A percentile compares a stretch with the other conserved stretches of the same genome.
Conservation (phyloP, 2,888 invertebrate species). For the Lamproptera curius region DNA sequence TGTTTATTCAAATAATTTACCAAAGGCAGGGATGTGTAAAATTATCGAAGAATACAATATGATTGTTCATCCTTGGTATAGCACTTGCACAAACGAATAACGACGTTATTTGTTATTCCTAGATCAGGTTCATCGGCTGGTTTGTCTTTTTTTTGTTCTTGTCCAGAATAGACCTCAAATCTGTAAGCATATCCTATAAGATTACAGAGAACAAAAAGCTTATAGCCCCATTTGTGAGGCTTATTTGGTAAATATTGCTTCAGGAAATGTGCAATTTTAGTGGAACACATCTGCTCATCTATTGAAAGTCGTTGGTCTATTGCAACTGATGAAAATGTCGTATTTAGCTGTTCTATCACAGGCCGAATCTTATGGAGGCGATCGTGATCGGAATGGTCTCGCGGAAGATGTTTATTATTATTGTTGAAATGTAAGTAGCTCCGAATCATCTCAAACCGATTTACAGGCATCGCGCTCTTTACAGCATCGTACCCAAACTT, state of each 20-base stretch:
- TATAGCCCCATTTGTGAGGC: slow-evolving; percentile 27
- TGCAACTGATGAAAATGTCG: slow-evolving; percentile 34
- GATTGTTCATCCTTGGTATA: slow-evolving; percentile 26
- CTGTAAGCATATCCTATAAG: slow-evolving; percentile 26
- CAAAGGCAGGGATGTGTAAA: slow-evolving; percentile 28
- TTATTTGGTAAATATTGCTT: slow-evolving; percentile 31
- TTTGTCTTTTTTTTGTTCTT: slow-evolving; percentile 23
- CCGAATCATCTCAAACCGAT: slow-evolving; percentile 22
- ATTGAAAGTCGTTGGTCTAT: slow-evolving; percentile 36
- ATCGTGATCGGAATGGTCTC: slow-evolving; percentile 26
- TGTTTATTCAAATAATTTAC: slow-evolving; percentile 33
- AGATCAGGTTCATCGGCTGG: slow-evolving; percentile 30
- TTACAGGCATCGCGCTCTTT: slow-evolving; percentile 26
- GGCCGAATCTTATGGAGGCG: slow-evolving; percentile 33
- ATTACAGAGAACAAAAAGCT: slow-evolving; percentile 25
- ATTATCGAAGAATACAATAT: slow-evolving; percentile 26
- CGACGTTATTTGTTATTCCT: slow-evolving; percentile 29
- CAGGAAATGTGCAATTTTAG: slow-evolving; percentile 36
- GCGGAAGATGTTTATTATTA: slow-evolving; percentile 31
- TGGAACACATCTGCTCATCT: slow-evolving; percentile 38
- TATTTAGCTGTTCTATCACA: slow-evolving; percentile 33
- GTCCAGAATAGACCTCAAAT: slow-evolving; percentile 31
- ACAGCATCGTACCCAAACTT: slow-evolving; percentile 27
- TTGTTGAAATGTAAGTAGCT: slow-evolving; percentile 35
- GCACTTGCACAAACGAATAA: slow-evolving; percentile 27